These are phyloP conservation scores for Sinella curviseta DNA, from an alignment of 1,140 invertebrate species.

Conservation along the genomic window DNA sequence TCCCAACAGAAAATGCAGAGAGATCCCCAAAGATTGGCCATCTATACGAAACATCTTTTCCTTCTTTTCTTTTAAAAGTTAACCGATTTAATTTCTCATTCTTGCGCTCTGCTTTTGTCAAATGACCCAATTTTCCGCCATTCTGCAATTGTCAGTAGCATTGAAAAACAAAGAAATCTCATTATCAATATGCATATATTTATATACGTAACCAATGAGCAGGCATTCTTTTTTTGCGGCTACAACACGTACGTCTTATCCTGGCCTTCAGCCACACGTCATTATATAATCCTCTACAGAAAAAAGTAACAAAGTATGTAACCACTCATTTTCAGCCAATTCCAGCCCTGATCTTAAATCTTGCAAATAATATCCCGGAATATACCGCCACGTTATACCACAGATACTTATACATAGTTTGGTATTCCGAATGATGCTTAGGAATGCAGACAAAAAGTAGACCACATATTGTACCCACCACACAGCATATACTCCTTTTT, in stretches of 20 bases:
- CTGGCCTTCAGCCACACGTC: not conserved
- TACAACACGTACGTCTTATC: too few relatives aligned
- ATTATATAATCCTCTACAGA: not conserved
- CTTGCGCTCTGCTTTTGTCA: too few relatives aligned
- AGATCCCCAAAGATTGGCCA: not conserved
- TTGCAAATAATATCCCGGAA: not conserved
- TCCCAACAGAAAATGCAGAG: constrained; percentile 6
- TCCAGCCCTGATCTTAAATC: not conserved
- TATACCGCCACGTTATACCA: too few relatives aligned
- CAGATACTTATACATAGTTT: too few relatives aligned
- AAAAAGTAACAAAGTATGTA: not conserved
- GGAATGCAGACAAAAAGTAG: not conserved
- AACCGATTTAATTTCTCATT: not conserved
- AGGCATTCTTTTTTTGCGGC: too few relatives aligned
- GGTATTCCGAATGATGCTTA: too few relatives aligned
- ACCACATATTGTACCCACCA: too few relatives aligned
- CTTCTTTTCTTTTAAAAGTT: not conserved
- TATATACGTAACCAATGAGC: not conserved
- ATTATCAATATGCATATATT: too few relatives aligned
- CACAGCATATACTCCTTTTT: too few relatives aligned
- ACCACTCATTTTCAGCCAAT: too few relatives aligned
- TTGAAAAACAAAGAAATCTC: not conserved
- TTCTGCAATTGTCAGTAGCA: not conserved
- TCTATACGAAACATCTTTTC: not conserved
- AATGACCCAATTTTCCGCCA: not conserved